Evolutionary conservation across 2,888 invertebrate genomes (phyloP).

Genomic region (Syrista parreyssii): DNA sequence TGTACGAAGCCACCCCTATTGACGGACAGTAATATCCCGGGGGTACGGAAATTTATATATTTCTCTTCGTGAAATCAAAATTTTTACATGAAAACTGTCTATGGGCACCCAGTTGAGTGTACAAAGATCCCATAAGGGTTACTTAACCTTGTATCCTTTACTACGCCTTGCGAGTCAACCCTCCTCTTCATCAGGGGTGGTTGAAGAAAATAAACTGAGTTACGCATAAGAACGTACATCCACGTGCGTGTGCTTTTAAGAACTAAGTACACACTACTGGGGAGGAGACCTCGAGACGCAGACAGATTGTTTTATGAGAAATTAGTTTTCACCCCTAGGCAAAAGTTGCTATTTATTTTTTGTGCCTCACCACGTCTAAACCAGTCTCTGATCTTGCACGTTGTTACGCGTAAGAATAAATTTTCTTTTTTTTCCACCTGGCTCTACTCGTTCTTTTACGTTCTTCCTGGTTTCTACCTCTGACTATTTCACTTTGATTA

Average conservation of each 20-base stretch:
- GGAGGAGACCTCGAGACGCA: neutral
- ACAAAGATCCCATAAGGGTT: neutral
- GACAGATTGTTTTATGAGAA: constrained; percentile 19
- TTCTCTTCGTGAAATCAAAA: neutral
- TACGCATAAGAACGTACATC: neutral
- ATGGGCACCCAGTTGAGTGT: neutral
- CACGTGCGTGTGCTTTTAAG: neutral
- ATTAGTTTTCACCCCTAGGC: constrained; percentile 21
- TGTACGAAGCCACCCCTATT: neutral
- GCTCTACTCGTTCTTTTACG: constrained; percentile 6
- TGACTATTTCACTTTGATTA: constrained; percentile 27
- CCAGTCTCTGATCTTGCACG: neutral
- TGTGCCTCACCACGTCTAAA: neutral
- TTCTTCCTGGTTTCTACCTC: constrained; percentile 8
- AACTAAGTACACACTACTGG: neutral
- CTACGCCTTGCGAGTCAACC: neutral
- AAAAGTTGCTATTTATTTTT: neutral
- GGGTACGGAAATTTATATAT: neutral
- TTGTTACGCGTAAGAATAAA: neutral
- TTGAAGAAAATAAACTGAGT: neutral
- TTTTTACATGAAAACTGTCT: neutral
- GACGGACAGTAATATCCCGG: neutral
- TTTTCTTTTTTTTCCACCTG: neutral
- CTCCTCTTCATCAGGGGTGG: neutral
- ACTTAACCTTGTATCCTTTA: neutral